Evolutionary conservation across 2,888 invertebrate genomes (phyloP).

Genomic region (Thecophora atra): DNA sequence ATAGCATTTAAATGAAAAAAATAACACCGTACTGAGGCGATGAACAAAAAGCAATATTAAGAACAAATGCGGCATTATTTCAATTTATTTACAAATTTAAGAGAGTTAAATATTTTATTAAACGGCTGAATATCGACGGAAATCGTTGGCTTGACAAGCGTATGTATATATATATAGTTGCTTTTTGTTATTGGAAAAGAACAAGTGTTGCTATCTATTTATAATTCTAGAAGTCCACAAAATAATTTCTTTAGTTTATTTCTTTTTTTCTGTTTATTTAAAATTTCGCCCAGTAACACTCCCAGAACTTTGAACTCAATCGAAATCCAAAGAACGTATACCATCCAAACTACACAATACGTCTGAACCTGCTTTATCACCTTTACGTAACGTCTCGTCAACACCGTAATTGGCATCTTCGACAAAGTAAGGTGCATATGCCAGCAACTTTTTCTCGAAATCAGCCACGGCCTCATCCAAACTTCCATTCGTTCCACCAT

Average conservation of each 20-base stretch:
- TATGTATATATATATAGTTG: conserved; percentile 2
- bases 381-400: conserved; percentile 50
- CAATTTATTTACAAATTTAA: conserved; percentile 10
- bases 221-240: background rate
- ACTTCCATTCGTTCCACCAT: conserved; percentile 72
- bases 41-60: background rate
- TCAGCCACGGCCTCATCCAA: conserved; percentile 55
- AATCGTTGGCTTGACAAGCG: conserved; percentile 14
- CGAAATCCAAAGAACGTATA: conserved; percentile 55
- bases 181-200: conserved; percentile 12
- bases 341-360: conserved; percentile 47
- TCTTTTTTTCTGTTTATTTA: conserved; percentile 7
- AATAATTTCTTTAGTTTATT: conserved; percentile 37
- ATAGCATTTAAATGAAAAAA: background rate
- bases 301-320: conserved; percentile 47
- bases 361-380: conserved; percentile 7
- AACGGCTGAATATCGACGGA: conserved; percentile 10
- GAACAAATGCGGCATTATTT: conserved; percentile 17
- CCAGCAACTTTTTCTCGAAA: conserved; percentile 50
- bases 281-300: background rate
- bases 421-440: conserved; percentile 53
- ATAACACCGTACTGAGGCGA: background rate
- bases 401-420: conserved; percentile 57
- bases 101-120: background rate
- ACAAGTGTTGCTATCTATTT: conserved; percentile 4